Base-by-base conservation (phyloP, 1,140 invertebrate species). In the fruit fly (Drosophila melanogaster) region DNA sequence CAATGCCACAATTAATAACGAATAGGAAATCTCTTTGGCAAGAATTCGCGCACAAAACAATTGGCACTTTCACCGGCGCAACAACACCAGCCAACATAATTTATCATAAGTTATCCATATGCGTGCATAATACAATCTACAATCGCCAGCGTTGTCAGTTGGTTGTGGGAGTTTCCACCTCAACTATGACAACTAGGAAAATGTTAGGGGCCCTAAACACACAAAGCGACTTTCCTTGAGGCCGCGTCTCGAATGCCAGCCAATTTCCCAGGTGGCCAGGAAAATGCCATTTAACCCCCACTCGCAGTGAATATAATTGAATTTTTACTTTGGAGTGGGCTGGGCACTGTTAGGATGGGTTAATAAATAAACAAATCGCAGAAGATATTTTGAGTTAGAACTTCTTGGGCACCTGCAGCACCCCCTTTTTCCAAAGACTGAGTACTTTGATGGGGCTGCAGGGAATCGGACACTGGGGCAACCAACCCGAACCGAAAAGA, bases 171-270 rank as follows among this genome's bases (percentile, higher is more conserved):
- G 83, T 72, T 71, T 65, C 51, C 51, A 58, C 37, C 56, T 51
- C 30, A 41, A 35, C 58, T 65, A 89, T 83, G 84, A 89, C 83
- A 87, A 89, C 76, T 69, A 79, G 79, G 79, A 83, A 87, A 87
- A 79, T 51, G 26, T 17, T 46, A 43, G 44, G 49, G 38, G 41
- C 38, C 44, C 41, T 38, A 22, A 22, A 22, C 40, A 15, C 58
- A 53, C 41, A 49, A 65, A 72, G 30, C 54, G 33, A 43, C 76
- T 79, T 73, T 79, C 60, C 44, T 44, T 53, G 4, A 10, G 41
- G 19, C 30, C 38, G 44, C 33, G 37, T 30, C 26, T 58, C 47
- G 26, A 43, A 62, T 69, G 60, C 19, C 35, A 51, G 75, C 15
- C 17, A 69, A 69, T 51, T 38, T 61, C 26, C 19, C n/a, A 41